phyloP scores from a whole-genome alignment of 2,888 invertebrate genomes.

The Girardia tigrina region DNA sequence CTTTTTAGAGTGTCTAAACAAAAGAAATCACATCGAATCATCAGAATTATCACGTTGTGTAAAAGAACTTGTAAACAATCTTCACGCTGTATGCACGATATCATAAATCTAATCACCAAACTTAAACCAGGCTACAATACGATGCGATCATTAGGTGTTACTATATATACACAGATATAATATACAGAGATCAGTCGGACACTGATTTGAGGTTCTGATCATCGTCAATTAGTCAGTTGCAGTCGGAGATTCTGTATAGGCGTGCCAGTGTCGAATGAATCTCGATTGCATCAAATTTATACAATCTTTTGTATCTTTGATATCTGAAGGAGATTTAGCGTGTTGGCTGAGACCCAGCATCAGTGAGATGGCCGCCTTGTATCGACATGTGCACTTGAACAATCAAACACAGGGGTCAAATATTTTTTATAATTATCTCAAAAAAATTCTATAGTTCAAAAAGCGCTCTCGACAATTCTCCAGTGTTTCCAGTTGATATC shows the following conservation, averaged over 20 bases:
- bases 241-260: background rate
- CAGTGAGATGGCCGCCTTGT: background rate
- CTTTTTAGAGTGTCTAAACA: background rate
- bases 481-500: no score
- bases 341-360: constrained; percentile 20
- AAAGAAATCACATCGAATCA: background rate
- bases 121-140: background rate
- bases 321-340: background rate
- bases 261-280: constrained; percentile 13
- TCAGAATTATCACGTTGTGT: background rate
- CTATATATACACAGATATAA: background rate
- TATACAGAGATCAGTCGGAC: constrained; percentile 1
- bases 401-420: no score
- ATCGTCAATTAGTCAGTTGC: background rate
- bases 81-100: background rate
- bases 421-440: no score
- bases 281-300: background rate
- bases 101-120: constrained; percentile 4
- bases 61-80: background rate
- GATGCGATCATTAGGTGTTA: background rate
- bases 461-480: no score
- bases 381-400: background rate
- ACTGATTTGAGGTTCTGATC: background rate
- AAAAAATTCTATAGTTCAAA: no score
- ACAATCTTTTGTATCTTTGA: constrained; percentile 1